These are phyloP conservation scores for Bombus superbus DNA, from an alignment of 1,140 invertebrate species.

Conservation along the genomic window DNA sequence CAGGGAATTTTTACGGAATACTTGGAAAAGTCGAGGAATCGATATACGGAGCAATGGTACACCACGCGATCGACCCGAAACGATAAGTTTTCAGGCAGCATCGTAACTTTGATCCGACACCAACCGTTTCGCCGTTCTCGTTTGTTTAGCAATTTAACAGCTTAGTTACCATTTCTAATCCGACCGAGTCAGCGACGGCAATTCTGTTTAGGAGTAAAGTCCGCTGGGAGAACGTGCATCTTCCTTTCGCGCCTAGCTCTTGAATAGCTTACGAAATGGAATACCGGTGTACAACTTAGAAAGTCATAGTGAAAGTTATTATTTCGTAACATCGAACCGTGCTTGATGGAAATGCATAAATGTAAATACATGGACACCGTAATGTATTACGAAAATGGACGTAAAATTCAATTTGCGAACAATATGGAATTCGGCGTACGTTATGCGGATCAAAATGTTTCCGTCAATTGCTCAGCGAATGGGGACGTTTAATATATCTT, in stretches of 20 bases:
- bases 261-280: slow-evolving; percentile 32
- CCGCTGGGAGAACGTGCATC: slow-evolving; percentile 32
- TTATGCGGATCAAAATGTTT: not conserved
- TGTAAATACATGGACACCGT: slow-evolving; percentile 39
- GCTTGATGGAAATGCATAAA: slow-evolving; percentile 48
- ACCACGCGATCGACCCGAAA: slow-evolving; percentile 21
- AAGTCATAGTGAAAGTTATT: slow-evolving; percentile 53
- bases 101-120: slow-evolving; percentile 42
- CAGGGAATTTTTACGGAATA: not conserved
- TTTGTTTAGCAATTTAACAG: slow-evolving; percentile 66
- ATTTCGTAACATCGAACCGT: slow-evolving; percentile 40
- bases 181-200: slow-evolving; percentile 53
- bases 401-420: slow-evolving; percentile 21
- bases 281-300: slow-evolving; percentile 36
- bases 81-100: slow-evolving; percentile 31
- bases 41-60: not conserved
- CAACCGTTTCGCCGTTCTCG: slow-evolving; percentile 39
- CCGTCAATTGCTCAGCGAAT: not conserved
- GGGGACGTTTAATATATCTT: not conserved
- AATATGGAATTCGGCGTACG: not conserved
- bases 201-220: slow-evolving; percentile 56
- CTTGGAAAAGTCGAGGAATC: not conserved
- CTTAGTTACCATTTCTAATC: slow-evolving; percentile 66
- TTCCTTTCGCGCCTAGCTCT: slow-evolving; percentile 22
- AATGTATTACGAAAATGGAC: not conserved